Percentiles rank a stretch among this genome's conserved stretches.
These are phyloP conservation scores for Euphydryas editha DNA, from an alignment of 2,888 invertebrate genomes.

Conservation along the genomic window DNA sequence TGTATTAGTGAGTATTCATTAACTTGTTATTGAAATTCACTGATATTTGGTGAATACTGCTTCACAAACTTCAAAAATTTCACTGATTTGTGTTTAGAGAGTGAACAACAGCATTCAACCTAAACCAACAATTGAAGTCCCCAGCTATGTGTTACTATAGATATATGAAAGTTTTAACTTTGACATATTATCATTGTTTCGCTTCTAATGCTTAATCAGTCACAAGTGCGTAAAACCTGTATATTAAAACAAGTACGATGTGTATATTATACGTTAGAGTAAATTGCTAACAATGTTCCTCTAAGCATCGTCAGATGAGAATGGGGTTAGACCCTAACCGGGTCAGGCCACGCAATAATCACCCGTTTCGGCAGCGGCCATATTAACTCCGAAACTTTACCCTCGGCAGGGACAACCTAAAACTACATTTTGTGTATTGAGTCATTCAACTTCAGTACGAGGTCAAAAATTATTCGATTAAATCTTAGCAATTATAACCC, in stretches of 20 bases:
- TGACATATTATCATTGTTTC: too few relatives aligned
- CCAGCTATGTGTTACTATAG: too few relatives aligned
- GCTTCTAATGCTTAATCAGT: too few relatives aligned
- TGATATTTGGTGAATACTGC: too few relatives aligned
- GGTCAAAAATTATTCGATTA: not conserved
- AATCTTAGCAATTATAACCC: constrained; percentile 1
- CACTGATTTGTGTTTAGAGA: too few relatives aligned
- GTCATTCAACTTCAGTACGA: not conserved
- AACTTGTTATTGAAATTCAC: too few relatives aligned
- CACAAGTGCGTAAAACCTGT: too few relatives aligned
- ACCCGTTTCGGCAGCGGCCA: constrained; percentile 29
- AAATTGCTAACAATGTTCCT: not conserved
- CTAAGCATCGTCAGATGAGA: not conserved
- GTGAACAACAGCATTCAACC: too few relatives aligned
- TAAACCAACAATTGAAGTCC: too few relatives aligned
- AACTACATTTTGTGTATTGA: constrained; percentile 27
- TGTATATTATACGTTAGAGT: not conserved
- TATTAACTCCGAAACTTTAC: constrained; percentile 42
- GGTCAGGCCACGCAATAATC: constrained; percentile 36
- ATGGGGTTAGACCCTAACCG: constrained; percentile 7
- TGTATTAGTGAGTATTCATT: too few relatives aligned
- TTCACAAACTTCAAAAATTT: too few relatives aligned
- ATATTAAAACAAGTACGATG: not conserved
- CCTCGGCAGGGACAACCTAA: constrained; percentile 27
- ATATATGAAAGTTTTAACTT: too few relatives aligned